phyloP scores from a whole-genome alignment of 2,113 vertebrate genomes.

The Callipepla squamata region DNA sequence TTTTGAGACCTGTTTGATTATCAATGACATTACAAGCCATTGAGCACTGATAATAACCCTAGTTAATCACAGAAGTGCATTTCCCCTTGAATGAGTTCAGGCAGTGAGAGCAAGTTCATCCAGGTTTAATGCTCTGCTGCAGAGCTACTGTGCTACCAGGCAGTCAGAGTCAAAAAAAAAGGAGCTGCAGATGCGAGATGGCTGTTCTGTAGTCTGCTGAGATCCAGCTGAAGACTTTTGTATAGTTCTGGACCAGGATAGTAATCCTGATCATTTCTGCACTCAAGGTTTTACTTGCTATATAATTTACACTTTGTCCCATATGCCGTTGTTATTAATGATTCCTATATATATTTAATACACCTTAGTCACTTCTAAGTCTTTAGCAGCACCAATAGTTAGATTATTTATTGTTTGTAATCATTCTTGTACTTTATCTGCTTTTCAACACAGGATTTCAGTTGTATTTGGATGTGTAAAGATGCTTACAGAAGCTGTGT shows the following conservation, averaged over 20 bases:
- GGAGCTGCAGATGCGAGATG: not conserved
- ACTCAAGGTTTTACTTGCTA: not conserved
- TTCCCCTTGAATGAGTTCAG: slow-evolving; percentile 51
- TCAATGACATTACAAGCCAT: slow-evolving; percentile 18
- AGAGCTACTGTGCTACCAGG: slow-evolving; percentile 10
- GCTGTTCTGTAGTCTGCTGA: not conserved
- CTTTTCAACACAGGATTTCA: not conserved
- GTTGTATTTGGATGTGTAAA: slow-evolving; percentile 6
- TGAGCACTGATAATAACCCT: slow-evolving; percentile 39
- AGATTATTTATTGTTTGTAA: not conserved
- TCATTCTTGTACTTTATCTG: not conserved
- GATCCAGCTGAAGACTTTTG: not conserved
- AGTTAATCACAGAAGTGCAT: slow-evolving; percentile 36
- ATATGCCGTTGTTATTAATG: not conserved
- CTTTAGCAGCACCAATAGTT: not conserved
- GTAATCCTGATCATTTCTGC: not conserved
- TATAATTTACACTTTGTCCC: not conserved
- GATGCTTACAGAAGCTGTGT: slow-evolving; percentile 30
- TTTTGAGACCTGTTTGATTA: slow-evolving; percentile 48
- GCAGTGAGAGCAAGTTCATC: not conserved
- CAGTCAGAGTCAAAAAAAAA: not conserved
- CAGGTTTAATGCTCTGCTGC: slow-evolving; percentile 8
- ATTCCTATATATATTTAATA: not conserved
- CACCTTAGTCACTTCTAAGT: not conserved
- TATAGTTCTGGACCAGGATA: not conserved